These are phyloP conservation scores for Grantiella picta DNA, from an alignment of 2,113 vertebrate genomes.

Conservation along the genomic window DNA sequence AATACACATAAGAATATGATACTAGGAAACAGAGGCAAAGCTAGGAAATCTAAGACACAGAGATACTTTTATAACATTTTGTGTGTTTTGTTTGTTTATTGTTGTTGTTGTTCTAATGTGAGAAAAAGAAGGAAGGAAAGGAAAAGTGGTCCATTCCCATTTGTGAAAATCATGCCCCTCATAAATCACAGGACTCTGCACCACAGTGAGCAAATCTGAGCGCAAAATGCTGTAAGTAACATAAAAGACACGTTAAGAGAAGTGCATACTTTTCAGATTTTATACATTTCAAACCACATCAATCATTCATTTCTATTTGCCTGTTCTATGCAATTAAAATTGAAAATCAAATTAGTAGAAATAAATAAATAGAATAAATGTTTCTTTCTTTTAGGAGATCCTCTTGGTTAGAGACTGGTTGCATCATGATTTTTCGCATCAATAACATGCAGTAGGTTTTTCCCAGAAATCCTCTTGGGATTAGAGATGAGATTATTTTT, in stretches of 20 bases:
- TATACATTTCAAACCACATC: background rate
- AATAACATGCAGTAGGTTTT: background rate
- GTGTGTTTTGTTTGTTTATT: background rate
- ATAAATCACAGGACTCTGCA: slow-evolving; percentile 1
- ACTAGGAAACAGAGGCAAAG: slow-evolving; percentile 24
- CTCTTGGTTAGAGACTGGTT: background rate
- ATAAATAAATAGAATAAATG: background rate
- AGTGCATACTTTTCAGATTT: background rate
- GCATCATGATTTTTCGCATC: background rate
- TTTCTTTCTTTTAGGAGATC: background rate
- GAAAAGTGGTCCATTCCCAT: background rate
- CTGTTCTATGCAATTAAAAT: background rate
- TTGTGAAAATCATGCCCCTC: background rate
- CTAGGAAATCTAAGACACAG: slow-evolving; percentile 1
- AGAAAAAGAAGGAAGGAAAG: background rate
- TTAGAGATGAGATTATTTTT: background rate
- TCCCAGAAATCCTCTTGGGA: background rate
- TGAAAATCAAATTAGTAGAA: background rate
- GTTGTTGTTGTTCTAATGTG: background rate
- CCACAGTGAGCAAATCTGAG: slow-evolving; percentile 1
- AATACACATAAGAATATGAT: background rate
- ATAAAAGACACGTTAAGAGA: background rate
- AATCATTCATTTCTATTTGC: background rate
- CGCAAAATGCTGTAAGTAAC: background rate
- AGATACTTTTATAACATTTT: background rate